Percentiles rank a stretch among this genome's conserved stretches.
Conservation (phyloP, 2,113 vertebrate species). For the Albula glossodonta region DNA sequence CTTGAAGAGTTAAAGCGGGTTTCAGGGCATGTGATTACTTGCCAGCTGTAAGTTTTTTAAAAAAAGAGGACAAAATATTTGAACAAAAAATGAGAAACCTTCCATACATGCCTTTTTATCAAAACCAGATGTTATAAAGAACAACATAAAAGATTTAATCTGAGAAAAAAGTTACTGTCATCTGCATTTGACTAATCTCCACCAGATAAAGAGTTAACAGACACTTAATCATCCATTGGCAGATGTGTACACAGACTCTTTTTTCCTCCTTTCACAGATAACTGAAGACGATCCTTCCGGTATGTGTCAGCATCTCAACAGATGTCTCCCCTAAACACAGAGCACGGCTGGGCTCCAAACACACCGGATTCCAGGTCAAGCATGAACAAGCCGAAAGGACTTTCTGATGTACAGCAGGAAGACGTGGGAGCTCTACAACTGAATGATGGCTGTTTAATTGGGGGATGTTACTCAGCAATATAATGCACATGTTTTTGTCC, state of each 20-base stretch:
- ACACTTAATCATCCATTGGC: not conserved
- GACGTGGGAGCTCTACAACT: not conserved
- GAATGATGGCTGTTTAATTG: not conserved
- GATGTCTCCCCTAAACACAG: not conserved
- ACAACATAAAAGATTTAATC: not conserved
- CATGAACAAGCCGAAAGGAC: not conserved
- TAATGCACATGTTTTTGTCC: not conserved
- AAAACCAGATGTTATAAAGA: not conserved
- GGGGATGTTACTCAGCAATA: not conserved
- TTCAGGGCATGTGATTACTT: not conserved
- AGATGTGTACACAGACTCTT: constrained; percentile 1
- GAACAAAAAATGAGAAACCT: not conserved
- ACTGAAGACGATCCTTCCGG: not conserved
- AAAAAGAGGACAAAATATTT: not conserved
- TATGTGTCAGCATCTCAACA: not conserved
- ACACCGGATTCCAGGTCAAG: not conserved
- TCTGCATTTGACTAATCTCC: not conserved
- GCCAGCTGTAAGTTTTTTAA: not conserved
- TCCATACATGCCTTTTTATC: not conserved
- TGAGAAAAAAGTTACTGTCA: not conserved
- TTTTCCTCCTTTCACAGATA: not conserved
- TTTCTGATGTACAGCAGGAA: not conserved
- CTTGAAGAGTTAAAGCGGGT: not conserved
- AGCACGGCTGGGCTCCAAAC: not conserved
- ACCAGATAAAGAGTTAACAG: not conserved